Base-by-base conservation (phyloP, 2,797 vertebrate species). In the Smutsia gigantea region DNA sequence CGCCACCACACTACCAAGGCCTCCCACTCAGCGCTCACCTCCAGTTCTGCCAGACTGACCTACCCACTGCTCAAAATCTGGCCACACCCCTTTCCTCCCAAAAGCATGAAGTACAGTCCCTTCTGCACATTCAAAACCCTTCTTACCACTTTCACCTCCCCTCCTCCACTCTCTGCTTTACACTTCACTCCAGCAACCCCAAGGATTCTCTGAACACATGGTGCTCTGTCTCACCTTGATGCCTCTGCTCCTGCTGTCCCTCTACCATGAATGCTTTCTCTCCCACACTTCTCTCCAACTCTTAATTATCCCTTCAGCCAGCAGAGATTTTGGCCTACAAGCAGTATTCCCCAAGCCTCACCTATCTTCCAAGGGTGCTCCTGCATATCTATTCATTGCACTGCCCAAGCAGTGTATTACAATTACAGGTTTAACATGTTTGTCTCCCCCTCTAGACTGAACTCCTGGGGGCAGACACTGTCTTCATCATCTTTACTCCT, bases 401-500 rank as follows among this genome's bases (percentile, higher is more conserved):
- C 53, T 93, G 72, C 68, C 61, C 85, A 79, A 88, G 88, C 71
- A 59, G 53, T 53, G 61, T 27, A 55, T 19, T 92, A 27, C 92
- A 94, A 93, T 95, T 79, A 93, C 29, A 57, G 19, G 69, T 68
- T 89, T 87, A 71, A 72, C 71, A 69, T 51, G 74, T 63, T 79
- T 87, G 75, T 87, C 90, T 94, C 51, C 59, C 37, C 49, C 59
- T 93, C 82, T 42, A 89, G 90, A 90, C 93, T 49, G 34, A 93
- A 89, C 69, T 91, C 74, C 46, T 81, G 55, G 71, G 51, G 87
- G 59, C 69, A 94, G 96, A 92, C 46, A 95, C 42, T 37, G 27
- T 51, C 87, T 97, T 78, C 72, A 74, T 93, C 94, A 97, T 84
- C 90, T 92, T 82, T 79, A 87, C 31, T 87, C 94, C 83, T 94